These are phyloP conservation scores for Lasioglossum albipes DNA, from an alignment of 1,140 invertebrate species.

Conservation along the genomic window DNA sequence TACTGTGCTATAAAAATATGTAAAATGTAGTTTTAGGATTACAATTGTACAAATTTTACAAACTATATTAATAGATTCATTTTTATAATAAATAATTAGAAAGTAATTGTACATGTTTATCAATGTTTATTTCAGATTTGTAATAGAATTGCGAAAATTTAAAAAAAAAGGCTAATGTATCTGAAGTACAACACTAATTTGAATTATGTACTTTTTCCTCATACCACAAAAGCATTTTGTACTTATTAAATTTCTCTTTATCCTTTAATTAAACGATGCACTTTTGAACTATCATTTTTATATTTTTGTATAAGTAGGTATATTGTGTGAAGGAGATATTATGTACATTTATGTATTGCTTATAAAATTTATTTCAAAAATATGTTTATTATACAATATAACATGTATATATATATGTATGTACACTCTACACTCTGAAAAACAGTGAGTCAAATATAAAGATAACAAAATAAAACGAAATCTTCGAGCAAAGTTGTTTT, in stretches of 20 bases:
- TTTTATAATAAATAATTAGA: constrained; percentile 15
- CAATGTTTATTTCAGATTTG: neutral
- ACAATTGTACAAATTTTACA: constrained; percentile 21
- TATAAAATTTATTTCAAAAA: constrained; percentile 13
- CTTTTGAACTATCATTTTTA: neutral
- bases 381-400: constrained; percentile 7
- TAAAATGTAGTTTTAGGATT: constrained; percentile 14
- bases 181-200: neutral
- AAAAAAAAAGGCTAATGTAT: neutral
- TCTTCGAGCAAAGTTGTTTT: neutral
- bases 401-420: neutral
- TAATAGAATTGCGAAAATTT: neutral
- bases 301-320: neutral
- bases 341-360: neutral
- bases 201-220: neutral
- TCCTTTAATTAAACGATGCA: neutral
- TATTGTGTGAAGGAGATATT: neutral
- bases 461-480: neutral
- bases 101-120: neutral
- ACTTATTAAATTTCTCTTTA: neutral
- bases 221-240: neutral
- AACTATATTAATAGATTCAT: constrained; percentile 7
- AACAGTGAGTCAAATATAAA: neutral
- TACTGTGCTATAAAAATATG: constrained; percentile 1
- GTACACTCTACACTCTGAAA: neutral